Evolutionary conservation across 1,140 invertebrate species (phyloP), one percentile per base, ranked within the genome.

Genomic region (Ganaspis sp.): DNA sequence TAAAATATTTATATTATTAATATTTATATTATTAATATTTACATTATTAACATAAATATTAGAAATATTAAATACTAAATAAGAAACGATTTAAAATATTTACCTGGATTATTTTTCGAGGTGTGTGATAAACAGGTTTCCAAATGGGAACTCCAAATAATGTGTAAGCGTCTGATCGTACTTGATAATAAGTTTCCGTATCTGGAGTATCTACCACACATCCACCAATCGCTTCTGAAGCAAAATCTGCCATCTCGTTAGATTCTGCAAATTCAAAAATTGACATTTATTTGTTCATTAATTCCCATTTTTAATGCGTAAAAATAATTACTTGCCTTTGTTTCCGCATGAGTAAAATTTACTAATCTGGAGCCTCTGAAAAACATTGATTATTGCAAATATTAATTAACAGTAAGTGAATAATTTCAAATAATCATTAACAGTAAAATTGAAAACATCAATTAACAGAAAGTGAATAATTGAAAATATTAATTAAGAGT

Each of bases 61-160:
- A n/a, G n/a, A n/a, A n/a, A n/a, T n/a, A n/a, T n/a, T n/a, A n/a
- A n/a, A n/a, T n/a, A n/a, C n/a, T 64, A 69, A 64, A 42, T 34
- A 34, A 74, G 23, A 12, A 15, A 34, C 11, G 21, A 29, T 26
- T 72, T 4, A 26, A 69, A 58, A 4, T 38, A 40, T 70, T 23
- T 45, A 88, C 87, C 76, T 87, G 85, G 54, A 89, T 86, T 19
- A 88, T 72, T 87, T 87, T 85, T 37, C 84, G 81, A 29, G 87
- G 87, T 15, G 85, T 85, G 72, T 84, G 81, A 71, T 80, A 82
- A 83, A 78, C 78, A 9, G 77, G 74, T 70, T 78, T 84, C 82
- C 86, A 88, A 69, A 89, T 72, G 9, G 86, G 83, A 72, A 89
- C 81, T 4, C 88, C 88, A 77, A 87, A 86, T 5, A 88, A 6